A percentile compares a stretch with the other conserved stretches of the same genome.
These are phyloP conservation scores for Natator depressus DNA, from an alignment of 2,113 vertebrate genomes.

Conservation along the genomic window DNA sequence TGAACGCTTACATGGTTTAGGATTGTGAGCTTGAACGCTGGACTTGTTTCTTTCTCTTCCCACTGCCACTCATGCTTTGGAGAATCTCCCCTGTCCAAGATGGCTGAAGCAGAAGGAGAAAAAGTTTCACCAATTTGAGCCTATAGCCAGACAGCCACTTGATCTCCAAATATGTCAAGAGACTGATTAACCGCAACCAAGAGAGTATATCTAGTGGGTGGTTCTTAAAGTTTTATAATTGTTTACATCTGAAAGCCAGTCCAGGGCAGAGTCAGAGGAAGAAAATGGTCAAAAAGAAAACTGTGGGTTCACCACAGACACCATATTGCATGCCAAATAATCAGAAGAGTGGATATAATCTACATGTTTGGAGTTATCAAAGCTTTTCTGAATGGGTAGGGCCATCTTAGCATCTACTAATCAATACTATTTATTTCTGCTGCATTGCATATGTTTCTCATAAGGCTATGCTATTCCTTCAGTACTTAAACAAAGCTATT, in stretches of 20 bases:
- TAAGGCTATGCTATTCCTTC: neutral
- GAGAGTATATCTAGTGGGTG: neutral
- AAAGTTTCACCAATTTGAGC: fast-evolving
- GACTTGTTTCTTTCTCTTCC: neutral
- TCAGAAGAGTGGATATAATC: neutral
- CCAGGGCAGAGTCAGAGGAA: neutral
- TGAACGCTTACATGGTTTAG: neutral
- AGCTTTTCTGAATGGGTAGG: neutral
- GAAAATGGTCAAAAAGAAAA: neutral
- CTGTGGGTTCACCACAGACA: neutral
- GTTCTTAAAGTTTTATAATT: neutral
- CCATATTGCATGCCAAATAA: neutral
- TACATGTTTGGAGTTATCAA: neutral
- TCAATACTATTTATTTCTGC: neutral
- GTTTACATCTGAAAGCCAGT: neutral
- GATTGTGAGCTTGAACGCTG: neutral
- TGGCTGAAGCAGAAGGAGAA: fast-evolving
- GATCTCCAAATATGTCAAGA: neutral
- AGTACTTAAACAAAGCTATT: neutral
- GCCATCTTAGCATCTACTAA: neutral
- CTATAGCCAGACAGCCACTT: neutral
- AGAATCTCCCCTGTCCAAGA: neutral
- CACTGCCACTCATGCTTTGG: neutral
- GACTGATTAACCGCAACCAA: neutral
- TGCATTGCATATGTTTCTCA: neutral